These are phyloP conservation scores for Ylistrum balloti DNA, from an alignment of 1,140 invertebrate genomes.

Conservation along the genomic window DNA sequence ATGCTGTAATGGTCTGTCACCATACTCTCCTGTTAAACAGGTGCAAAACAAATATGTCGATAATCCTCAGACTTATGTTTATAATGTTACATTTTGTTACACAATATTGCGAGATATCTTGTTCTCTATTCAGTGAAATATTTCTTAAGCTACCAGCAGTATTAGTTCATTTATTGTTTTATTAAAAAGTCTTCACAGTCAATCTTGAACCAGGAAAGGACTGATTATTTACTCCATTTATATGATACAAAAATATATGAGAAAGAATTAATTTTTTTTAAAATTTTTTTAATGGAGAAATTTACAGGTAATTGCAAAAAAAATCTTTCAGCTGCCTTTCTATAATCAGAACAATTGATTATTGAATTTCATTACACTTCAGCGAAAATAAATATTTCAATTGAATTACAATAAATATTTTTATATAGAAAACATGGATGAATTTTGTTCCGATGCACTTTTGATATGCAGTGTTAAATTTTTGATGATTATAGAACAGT, in stretches of 20 bases:
- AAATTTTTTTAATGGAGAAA: too few relatives aligned
- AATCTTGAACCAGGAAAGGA: too few relatives aligned
- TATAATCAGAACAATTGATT: too few relatives aligned
- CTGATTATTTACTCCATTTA: too few relatives aligned
- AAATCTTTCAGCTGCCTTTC: too few relatives aligned
- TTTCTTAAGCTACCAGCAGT: background rate
- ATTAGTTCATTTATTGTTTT: background rate
- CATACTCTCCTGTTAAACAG: too few relatives aligned
- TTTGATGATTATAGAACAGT: background rate
- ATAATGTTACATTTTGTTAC: background rate
- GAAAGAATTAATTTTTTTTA: too few relatives aligned
- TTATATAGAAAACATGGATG: background rate
- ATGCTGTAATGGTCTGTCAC: background rate
- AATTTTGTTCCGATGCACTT: conserved; percentile 6
- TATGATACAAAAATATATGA: too few relatives aligned
- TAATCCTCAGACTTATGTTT: background rate
- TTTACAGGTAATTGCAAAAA: too few relatives aligned
- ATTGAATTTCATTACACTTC: background rate
- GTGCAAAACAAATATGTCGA: background rate
- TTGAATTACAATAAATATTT: background rate
- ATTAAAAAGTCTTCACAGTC: too few relatives aligned
- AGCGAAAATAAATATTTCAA: too few relatives aligned
- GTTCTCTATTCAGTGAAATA: background rate
- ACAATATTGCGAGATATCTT: too few relatives aligned
- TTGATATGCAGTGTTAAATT: background rate